phyloP scores from a whole-genome alignment of 2,888 invertebrate genomes.

The Agrenia bidenticulata region DNA sequence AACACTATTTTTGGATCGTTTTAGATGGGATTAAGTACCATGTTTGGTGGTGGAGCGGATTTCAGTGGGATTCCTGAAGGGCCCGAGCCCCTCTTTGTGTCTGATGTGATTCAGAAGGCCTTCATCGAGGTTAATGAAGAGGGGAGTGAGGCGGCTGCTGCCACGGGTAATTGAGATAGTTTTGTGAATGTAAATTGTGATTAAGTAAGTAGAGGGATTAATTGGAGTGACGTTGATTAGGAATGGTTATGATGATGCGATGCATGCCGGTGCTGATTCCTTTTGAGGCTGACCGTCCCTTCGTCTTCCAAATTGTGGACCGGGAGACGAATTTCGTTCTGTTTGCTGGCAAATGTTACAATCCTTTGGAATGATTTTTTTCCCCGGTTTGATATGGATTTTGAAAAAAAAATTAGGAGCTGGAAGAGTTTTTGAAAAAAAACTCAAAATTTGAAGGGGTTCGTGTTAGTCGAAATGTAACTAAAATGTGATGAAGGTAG shows the following conservation, averaged over 20 bases:
- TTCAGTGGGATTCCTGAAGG: constrained; percentile 65
- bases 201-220: neutral
- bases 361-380: constrained; percentile 28
- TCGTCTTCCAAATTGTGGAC: constrained; percentile 48
- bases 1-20: neutral
- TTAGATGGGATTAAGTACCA: constrained; percentile 69
- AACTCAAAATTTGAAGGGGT: neutral
- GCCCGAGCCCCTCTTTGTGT: constrained; percentile 62
- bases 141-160: constrained; percentile 82
- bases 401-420: neutral
- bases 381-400: too few species aligned
- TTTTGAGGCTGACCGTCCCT: constrained; percentile 46
- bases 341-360: constrained; percentile 42
- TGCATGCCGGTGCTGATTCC: constrained; percentile 30
- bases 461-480: neutral
- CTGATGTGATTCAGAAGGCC: constrained; percentile 77
- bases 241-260: constrained; percentile 32
- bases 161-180: constrained; percentile 66
- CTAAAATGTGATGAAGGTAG: neutral
- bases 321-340: constrained; percentile 40
- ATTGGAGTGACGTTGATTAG: constrained; percentile 17
- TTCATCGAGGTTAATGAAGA: constrained; percentile 85
- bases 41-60: constrained; percentile 66
- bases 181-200: neutral
- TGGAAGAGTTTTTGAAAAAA: neutral